Conservation (phyloP, 1,140 invertebrate species). For the Plectus sambesii region DNA sequence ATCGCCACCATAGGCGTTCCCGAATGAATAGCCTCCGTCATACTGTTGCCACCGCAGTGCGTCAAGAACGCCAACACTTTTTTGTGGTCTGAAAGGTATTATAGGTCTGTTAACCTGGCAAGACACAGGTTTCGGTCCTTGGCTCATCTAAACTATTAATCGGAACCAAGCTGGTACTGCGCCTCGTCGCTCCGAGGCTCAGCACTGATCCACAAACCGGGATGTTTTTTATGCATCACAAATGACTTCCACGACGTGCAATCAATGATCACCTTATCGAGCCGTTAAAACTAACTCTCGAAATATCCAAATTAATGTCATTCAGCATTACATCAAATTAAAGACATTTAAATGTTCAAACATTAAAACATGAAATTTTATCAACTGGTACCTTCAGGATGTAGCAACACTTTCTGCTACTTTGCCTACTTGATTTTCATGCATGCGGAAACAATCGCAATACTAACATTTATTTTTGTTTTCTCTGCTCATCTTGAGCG, state of each 20-base stretch:
- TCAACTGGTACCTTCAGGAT: neutral
- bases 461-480: constrained; percentile 9
- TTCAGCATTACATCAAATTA: constrained; percentile 55
- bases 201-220: constrained; percentile 1
- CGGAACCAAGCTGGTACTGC: no score
- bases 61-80: constrained; percentile 58
- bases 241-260: neutral
- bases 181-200: no score
- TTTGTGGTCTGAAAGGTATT: constrained; percentile 24
- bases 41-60: constrained; percentile 65
- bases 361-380: constrained; percentile 9
- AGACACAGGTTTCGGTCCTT: neutral
- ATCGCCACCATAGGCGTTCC: constrained; percentile 65
- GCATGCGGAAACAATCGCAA: neutral
- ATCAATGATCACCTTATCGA: constrained; percentile 1
- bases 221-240: neutral
- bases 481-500: constrained; percentile 7
- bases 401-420: constrained; percentile 1
- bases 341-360: constrained; percentile 11
- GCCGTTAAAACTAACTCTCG: no score
- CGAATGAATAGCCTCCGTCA: constrained; percentile 67
- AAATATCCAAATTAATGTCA: no score
- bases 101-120: neutral
- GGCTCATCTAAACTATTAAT: constrained; percentile 1
- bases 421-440: neutral